Percentiles rank a stretch among this genome's conserved stretches.
These are phyloP conservation scores for Quiscalus mexicanus DNA, from an alignment of 2,113 vertebrate genomes.

Conservation along the genomic window DNA sequence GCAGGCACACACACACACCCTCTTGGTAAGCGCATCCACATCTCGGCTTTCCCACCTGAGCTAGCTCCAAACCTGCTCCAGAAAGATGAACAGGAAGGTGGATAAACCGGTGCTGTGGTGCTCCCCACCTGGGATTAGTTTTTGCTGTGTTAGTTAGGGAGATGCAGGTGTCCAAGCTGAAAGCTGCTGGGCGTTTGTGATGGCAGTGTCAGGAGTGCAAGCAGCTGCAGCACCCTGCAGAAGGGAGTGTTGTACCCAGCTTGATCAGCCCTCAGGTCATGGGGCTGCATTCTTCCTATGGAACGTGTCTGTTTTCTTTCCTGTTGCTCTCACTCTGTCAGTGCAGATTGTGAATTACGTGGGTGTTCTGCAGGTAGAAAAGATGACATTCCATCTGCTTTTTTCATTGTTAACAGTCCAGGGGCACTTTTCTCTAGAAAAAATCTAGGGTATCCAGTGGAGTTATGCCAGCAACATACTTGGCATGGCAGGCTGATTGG, in stretches of 20 bases:
- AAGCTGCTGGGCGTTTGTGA: background rate
- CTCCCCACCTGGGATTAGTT: background rate
- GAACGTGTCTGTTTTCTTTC: background rate
- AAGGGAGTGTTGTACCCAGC: background rate
- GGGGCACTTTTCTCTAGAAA: background rate
- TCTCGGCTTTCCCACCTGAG: background rate
- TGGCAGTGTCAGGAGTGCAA: background rate
- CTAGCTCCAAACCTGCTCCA: background rate
- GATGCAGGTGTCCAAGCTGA: background rate
- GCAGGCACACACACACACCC: fast-evolving
- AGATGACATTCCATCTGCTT: background rate
- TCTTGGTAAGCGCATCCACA: background rate
- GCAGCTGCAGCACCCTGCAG: background rate
- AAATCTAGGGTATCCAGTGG: background rate
- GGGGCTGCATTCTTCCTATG: background rate
- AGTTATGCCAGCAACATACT: background rate
- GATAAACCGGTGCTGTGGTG: background rate
- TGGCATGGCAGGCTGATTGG: background rate
- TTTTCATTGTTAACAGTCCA: background rate
- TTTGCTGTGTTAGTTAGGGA: background rate
- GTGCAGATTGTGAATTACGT: background rate
- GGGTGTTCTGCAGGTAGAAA: background rate
- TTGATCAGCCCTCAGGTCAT: background rate
- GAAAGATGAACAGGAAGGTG: background rate
- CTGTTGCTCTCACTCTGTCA: background rate